Evolutionary conservation across 2,888 invertebrate genomes (phyloP), one percentile per base, ranked within the genome.

Genomic region (Pristionchus mayeri): DNA sequence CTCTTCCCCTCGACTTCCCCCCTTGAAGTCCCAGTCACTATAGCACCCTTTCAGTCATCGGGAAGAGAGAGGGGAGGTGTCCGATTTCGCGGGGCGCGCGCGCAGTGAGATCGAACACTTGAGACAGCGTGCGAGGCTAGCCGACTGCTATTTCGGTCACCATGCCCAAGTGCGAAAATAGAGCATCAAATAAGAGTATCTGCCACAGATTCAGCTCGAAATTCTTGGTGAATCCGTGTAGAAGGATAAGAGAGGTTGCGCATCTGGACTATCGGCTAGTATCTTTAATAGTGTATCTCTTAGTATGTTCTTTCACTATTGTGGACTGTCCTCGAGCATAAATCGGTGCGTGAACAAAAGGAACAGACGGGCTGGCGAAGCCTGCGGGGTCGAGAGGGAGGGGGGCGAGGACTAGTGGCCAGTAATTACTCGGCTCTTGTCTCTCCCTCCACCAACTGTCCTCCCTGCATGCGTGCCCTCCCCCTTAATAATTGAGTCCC

Each of bases 351-450:
- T 40, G 37, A 80, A 80, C 60, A 80, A 60, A 37, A 48, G 80
- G 57, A 44, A 60, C 57, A 40, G 60, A 80, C 80, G 57, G 50
- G 54, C 18, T 3, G n/a, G 34, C 2, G 79, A 79, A 79, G 44
- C 50, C 18, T 79, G 44, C n/a, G 79, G 34, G 54, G 50, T 18
- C 27, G 37, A 34, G 34, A 52, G 50, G n/a, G 79, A 37, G 50
- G 7, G 21, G 24, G 79, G 7, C 21, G 60, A 60, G 81, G 24
- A 27, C 54, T 40, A 54, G 60, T 24, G 40, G 80, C 37, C 40
- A n/a, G 52, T 84, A 71, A 84, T 71, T 84, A 75, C 84, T 84
- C 75, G 34, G 44, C 75, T 84, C 84, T 84, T 84, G 71, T 84
- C 84, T 67, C 48, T 27, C 60, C 80, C 44, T 79, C 57, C 76